Conservation (phyloP, 2,888 invertebrate genomes). For the Stenurella melanura region DNA sequence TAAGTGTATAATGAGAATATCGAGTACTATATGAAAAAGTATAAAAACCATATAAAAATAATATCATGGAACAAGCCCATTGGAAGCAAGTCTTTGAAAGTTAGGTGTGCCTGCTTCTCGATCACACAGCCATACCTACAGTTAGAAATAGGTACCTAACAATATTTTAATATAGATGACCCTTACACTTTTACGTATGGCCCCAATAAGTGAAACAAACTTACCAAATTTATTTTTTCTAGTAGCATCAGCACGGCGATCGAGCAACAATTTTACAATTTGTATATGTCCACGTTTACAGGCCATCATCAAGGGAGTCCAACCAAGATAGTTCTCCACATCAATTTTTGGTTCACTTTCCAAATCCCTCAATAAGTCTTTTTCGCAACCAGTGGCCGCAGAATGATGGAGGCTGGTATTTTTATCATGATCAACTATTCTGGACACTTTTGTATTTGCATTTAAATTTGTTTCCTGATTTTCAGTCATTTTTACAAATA, state of each 20-base stretch:
- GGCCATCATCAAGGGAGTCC: constrained; percentile 72
- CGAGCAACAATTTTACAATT: constrained; percentile 64
- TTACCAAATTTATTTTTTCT: constrained; percentile 68
- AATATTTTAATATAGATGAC: no score
- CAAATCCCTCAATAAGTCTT: constrained; percentile 56
- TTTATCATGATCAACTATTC: constrained; percentile 65
- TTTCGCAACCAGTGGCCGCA: constrained; percentile 62
- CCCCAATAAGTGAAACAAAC: constrained; percentile 14
- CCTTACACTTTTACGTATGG: no score
- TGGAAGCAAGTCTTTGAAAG: no score
- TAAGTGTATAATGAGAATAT: no score
- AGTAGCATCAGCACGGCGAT: constrained; percentile 67
- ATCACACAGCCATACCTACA: no score
- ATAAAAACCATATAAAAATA: no score
- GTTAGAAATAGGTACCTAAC: no score
- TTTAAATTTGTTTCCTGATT: constrained; percentile 1
- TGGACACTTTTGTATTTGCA: constrained; percentile 45
- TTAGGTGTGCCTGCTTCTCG: no score
- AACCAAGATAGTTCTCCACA: constrained; percentile 68
- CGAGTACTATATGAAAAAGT: no score
- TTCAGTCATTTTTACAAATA: constrained; percentile 38
- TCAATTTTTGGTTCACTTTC: constrained; percentile 62
- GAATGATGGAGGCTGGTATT: constrained; percentile 68
- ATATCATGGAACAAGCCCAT: no score
- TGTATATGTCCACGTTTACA: constrained; percentile 65